phyloP scores from a whole-genome alignment of 2,888 invertebrate species.

The Patella depressa region DNA sequence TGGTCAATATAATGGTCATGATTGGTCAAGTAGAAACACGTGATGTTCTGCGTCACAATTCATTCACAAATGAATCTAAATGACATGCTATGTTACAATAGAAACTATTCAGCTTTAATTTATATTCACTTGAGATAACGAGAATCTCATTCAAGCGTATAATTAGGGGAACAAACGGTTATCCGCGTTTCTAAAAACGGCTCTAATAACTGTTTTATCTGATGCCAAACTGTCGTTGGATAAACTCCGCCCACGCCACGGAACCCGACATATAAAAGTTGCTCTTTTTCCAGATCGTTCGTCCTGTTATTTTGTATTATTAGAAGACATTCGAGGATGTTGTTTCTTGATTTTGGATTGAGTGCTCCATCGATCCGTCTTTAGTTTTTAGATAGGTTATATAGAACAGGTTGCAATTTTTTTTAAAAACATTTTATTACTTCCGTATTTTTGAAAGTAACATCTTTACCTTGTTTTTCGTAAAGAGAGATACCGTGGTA shows the following conservation, averaged over 20 bases:
- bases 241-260: not conserved
- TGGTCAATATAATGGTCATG: not conserved
- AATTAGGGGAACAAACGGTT: not conserved
- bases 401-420: no score
- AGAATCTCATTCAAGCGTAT: slow-evolving; percentile 1
- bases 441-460: no score
- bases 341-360: no score
- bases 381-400: no score
- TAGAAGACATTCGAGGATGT: no score
- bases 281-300: not conserved
- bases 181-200: not conserved
- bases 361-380: no score
- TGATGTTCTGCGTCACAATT: not conserved
- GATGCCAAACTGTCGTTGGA: not conserved
- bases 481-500: no score
- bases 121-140: not conserved
- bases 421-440: no score
- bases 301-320: no score
- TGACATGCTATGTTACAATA: not conserved
- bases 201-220: slow-evolving; percentile 3
- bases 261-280: not conserved
- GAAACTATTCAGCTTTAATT: slow-evolving; percentile 1
- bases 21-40: not conserved
- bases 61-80: not conserved
- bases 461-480: no score